Evolutionary conservation across 2,797 vertebrate genomes (phyloP), one percentile per base, ranked within the genome.

Genomic region (Streptopelia turtur): DNA sequence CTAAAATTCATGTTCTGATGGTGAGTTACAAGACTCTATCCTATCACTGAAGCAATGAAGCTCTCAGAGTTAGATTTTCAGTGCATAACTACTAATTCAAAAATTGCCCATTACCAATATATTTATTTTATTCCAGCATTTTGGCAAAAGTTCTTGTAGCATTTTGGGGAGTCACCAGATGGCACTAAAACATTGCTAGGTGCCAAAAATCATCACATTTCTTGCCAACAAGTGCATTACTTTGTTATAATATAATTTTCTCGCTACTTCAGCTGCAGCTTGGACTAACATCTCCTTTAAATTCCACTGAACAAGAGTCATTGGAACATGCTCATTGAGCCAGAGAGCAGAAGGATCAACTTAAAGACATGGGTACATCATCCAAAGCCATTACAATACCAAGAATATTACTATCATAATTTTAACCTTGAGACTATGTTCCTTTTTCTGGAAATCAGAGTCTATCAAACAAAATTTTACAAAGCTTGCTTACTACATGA

Each of bases 161-260:
- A 80, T 95, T 96, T 96, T 95, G 93, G 90, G 83, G 83, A 94
- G 95, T 96, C 96, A 97, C 95, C 95, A 97, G 96, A 96, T 97
- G 96, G 96, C 96, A 97, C 95, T 94, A 97, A 97, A 96, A 96
- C 96, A 95, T 97, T 94, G 64, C 55, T 87, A 92, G 91, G 95
- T 92, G 88, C 90, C 95, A 96, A 92, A 94, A 92, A 56, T 77
- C 77, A 77, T 94, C 95, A 71, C 77, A 84, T 96, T 96, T 96
- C 66, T 96, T 77, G 95, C 95, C 95, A 96, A 94, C 37, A 94
- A 87, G 84, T 56, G 13, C 70, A 80, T 89, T 90, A 83, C 17
- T 92, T 95, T 74, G 11, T 10, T 88, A 66, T 30, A 68, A 50
- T 35, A 30, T 33, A 1, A 13, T 76, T 87, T 78, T 86, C 10